A percentile compares a stretch with the other conserved stretches of the same genome.
These are phyloP conservation scores for Operophtera brumata DNA, from an alignment of 2,888 invertebrate species.

Conservation along the genomic window DNA sequence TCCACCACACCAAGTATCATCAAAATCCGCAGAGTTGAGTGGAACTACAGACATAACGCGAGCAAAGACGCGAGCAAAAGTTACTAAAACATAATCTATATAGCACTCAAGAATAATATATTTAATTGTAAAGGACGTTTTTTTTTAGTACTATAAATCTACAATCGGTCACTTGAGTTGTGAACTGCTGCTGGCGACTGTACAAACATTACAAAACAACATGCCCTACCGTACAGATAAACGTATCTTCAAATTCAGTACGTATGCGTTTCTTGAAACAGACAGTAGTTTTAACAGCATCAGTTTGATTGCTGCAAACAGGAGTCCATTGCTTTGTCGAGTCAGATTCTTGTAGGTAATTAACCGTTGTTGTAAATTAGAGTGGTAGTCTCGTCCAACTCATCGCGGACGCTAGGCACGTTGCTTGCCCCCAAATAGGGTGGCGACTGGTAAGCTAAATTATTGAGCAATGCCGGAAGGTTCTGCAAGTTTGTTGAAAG, in stretches of 20 bases:
- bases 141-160: not conserved
- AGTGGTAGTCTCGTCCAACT: constrained; percentile 42
- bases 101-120: too few species aligned
- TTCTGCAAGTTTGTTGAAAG: not conserved
- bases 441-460: constrained; percentile 22
- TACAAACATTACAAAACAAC: not conserved
- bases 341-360: constrained; percentile 71
- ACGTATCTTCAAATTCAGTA: not conserved
- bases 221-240: not conserved
- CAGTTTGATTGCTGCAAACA: constrained; percentile 47
- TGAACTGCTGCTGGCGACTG: not conserved
- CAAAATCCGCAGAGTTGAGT: too few species aligned
- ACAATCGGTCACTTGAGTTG: not conserved
- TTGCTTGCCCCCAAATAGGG: constrained; percentile 30
- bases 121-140: not conserved
- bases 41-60: too few species aligned
- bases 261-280: not conserved
- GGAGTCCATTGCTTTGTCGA: constrained; percentile 49
- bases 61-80: too few species aligned
- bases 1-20: too few species aligned
- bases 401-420: constrained; percentile 66
- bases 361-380: constrained; percentile 73
- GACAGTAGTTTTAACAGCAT: constrained; percentile 28
- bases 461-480: constrained; percentile 2
- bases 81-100: too few species aligned